Conservation (phyloP, 2,888 invertebrate species). For the Drosophila histrio region DNA sequence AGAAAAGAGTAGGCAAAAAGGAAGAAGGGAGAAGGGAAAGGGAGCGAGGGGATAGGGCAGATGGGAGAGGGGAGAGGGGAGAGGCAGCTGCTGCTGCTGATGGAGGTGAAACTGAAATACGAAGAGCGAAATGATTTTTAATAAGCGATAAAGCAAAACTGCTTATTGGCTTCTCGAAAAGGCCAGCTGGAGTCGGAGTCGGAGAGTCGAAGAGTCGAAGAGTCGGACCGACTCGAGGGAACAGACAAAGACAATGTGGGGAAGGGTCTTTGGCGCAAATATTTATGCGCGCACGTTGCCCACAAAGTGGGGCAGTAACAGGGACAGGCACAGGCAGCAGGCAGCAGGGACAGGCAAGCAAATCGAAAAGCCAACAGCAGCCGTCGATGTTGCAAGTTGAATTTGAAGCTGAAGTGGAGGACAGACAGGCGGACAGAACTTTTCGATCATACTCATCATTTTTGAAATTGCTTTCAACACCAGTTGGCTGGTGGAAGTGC, state of each 20-base stretch:
- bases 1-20: slow-evolving; percentile 21
- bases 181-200: slow-evolving; percentile 49
- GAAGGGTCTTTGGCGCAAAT: slow-evolving; percentile 53
- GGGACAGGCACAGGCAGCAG: not conserved
- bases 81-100: slow-evolving; percentile 32
- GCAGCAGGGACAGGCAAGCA: slow-evolving; percentile 56
- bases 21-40: slow-evolving; percentile 5
- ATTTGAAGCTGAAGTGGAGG: not conserved
- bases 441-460: slow-evolving; percentile 83
- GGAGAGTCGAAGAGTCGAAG: too few relatives aligned
- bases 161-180: slow-evolving; percentile 75
- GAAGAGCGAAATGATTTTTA: slow-evolving; percentile 83
- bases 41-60: slow-evolving; percentile 23
- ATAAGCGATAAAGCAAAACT: slow-evolving; percentile 83
- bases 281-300: slow-evolving; percentile 64
- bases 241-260: slow-evolving; percentile 19
- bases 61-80: slow-evolving; percentile 6
- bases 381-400: slow-evolving; percentile 3
- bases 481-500: slow-evolving; percentile 59
- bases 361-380: slow-evolving; percentile 73
- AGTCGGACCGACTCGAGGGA: slow-evolving; percentile 10
- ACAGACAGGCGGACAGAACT: slow-evolving; percentile 46
- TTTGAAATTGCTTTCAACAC: slow-evolving; percentile 84
- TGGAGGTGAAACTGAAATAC: slow-evolving; percentile 76
- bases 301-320: not conserved